These are phyloP conservation scores for Arrhopalites spinosus DNA, from an alignment of 2,888 invertebrate genomes.

Conservation along the genomic window DNA sequence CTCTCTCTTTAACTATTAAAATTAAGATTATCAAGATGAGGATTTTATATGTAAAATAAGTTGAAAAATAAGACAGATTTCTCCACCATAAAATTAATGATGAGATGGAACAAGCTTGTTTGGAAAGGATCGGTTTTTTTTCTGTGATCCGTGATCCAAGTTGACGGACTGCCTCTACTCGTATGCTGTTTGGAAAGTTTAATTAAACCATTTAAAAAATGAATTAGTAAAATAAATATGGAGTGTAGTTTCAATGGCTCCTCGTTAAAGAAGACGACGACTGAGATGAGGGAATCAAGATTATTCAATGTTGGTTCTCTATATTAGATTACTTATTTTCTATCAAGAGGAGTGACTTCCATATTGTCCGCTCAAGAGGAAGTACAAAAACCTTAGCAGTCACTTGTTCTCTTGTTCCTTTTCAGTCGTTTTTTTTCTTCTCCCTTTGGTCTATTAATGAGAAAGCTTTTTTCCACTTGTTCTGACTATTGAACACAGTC, in stretches of 20 bases:
- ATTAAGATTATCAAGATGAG: neutral
- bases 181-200: neutral
- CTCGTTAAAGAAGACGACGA: slow-evolving; percentile 1
- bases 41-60: neutral
- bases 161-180: neutral
- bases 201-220: slow-evolving; percentile 13
- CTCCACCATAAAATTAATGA: neutral
- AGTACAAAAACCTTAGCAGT: neutral
- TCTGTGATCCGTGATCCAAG: no score
- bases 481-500: slow-evolving; percentile 19
- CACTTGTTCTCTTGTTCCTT: neutral
- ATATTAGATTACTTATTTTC: neutral
- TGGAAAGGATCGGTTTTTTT: no score
- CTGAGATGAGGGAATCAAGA: neutral
- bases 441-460: slow-evolving; percentile 13
- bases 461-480: slow-evolving; percentile 24
- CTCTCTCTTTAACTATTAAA: neutral
- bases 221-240: slow-evolving; percentile 3
- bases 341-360: neutral
- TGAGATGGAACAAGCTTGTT: neutral
- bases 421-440: neutral
- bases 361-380: slow-evolving; percentile 15
- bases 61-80: neutral
- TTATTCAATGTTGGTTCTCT: neutral
- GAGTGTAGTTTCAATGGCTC: slow-evolving; percentile 2